Conservation (phyloP, 2,888 invertebrate genomes). For the Drosophila affinis region DNA sequence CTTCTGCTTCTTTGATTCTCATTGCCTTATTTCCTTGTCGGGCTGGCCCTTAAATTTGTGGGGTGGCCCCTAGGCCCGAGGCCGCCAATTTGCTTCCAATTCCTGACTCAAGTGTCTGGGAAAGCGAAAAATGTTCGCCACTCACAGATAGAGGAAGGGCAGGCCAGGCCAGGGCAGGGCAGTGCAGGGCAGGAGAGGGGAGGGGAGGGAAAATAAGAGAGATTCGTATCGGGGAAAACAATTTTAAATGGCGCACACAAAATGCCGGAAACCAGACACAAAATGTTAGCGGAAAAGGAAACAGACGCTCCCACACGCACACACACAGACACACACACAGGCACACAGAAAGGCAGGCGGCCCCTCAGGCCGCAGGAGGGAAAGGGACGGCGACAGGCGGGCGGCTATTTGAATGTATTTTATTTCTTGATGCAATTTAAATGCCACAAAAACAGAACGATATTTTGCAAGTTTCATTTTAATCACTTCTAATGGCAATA, state of each 20-base stretch:
- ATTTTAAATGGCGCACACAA: conserved; percentile 76
- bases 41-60: conserved; percentile 59
- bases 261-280: conserved; percentile 79
- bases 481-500: conserved; percentile 12
- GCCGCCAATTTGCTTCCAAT: conserved; percentile 75
- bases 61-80: conserved; percentile 54
- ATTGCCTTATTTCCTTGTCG: conserved; percentile 33
- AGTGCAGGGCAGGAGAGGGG: no score
- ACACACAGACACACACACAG: conserved; percentile 25
- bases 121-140: conserved; percentile 48
- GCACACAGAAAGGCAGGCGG: conserved; percentile 20
- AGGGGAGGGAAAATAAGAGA: conserved; percentile 3
- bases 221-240: conserved; percentile 77
- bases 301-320: conserved; percentile 54
- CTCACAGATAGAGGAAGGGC: conserved; percentile 2
- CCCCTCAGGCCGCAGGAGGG: background rate
- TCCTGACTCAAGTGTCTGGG: conserved; percentile 67
- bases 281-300: conserved; percentile 78
- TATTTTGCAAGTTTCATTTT: background rate
- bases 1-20: background rate
- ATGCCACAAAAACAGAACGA: conserved; percentile 7
- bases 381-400: background rate
- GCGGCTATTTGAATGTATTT: conserved; percentile 16
- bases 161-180: no score
- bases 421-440: conserved; percentile 44